These are phyloP conservation scores for Cyphomyrus plagiostoma DNA, from an alignment of 2,113 vertebrate genomes.

Conservation along the genomic window DNA sequence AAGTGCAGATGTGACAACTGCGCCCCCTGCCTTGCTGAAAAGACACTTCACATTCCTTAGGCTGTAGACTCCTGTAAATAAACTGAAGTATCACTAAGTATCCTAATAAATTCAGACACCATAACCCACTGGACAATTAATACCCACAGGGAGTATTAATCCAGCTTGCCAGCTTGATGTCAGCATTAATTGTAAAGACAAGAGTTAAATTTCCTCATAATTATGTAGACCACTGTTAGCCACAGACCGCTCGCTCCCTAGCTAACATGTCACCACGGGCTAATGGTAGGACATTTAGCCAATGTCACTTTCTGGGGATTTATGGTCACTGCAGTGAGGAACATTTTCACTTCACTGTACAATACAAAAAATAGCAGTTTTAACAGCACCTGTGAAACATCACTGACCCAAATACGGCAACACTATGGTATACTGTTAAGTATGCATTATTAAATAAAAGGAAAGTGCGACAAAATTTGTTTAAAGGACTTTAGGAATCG, in stretches of 20 bases:
- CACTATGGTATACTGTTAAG: neutral
- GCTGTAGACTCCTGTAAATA: neutral
- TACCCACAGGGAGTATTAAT: neutral
- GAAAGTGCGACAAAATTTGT: neutral
- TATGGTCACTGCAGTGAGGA: neutral
- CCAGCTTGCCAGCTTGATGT: neutral
- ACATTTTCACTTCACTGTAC: neutral
- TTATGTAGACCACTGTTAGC: neutral
- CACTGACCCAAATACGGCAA: neutral
- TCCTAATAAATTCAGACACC: neutral
- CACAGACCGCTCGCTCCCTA: neutral
- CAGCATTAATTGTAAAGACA: neutral
- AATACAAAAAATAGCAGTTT: neutral
- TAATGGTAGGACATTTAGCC: neutral
- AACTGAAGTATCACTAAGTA: neutral
- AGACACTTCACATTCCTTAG: neutral
- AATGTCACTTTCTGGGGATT: neutral
- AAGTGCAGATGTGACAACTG: neutral
- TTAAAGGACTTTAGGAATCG: neutral
- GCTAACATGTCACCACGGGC: neutral
- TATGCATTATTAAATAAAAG: neutral
- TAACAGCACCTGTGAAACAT: neutral
- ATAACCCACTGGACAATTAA: neutral
- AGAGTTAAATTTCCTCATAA: neutral
- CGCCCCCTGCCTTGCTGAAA: neutral